phyloP scores from a whole-genome alignment of 2,113 vertebrate genomes.

The Tympanuchus pallidicinctus region DNA sequence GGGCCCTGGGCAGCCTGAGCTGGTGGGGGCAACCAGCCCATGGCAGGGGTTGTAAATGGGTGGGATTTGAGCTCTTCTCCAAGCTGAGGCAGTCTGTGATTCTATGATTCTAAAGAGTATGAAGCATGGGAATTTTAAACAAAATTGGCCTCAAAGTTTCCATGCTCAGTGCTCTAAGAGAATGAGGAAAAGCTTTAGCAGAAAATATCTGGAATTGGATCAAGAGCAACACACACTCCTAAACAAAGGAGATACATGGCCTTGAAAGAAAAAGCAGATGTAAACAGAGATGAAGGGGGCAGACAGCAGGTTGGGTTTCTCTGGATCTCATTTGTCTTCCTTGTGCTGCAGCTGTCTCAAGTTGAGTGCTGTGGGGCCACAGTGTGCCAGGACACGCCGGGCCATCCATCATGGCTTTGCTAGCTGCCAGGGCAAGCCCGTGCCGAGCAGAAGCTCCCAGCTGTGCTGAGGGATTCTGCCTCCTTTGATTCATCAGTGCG shows the following conservation, averaged over 20 bases:
- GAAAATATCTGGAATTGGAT: constrained; percentile 25
- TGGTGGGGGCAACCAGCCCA: background rate
- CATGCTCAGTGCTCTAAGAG: background rate
- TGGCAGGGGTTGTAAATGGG: background rate
- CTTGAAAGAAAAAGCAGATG: constrained; percentile 39
- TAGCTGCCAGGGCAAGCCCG: background rate
- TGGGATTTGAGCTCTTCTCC: background rate
- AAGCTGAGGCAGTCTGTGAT: background rate
- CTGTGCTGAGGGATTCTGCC: background rate
- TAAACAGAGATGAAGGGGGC: background rate
- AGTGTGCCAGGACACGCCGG: background rate
- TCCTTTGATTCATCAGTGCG: background rate
- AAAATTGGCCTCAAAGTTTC: background rate
- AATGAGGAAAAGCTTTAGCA: background rate
- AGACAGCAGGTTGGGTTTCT: constrained; percentile 43
- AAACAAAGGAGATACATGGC: constrained; percentile 25
- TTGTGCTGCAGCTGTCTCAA: constrained; percentile 9
- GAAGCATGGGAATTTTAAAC: background rate
- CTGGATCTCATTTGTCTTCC: constrained; percentile 47
- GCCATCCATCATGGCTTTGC: background rate
- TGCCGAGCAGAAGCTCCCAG: background rate
- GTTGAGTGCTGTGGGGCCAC: constrained; percentile 2
- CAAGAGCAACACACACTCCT: constrained; percentile 1
- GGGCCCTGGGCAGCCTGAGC: too few species aligned
- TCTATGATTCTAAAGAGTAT: background rate